A percentile compares a stretch with the other conserved stretches of the same genome.
These are phyloP conservation scores for Melanerpes aurifrons DNA, from an alignment of 2,113 vertebrate species.

Conservation along the genomic window DNA sequence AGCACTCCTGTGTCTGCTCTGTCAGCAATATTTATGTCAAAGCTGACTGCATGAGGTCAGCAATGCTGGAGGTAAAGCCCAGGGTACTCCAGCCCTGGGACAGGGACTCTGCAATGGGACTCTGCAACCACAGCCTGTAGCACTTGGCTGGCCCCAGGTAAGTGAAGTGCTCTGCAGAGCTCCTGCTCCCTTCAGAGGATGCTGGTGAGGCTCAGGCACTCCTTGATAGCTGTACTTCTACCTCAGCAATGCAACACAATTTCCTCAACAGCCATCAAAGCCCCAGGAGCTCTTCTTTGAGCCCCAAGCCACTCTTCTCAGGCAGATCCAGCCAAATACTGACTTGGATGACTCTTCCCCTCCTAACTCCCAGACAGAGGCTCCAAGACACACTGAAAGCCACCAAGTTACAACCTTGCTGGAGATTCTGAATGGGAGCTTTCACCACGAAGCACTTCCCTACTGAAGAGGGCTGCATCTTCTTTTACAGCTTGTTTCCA, in stretches of 20 bases:
- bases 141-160: background rate
- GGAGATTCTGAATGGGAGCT: background rate
- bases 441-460: background rate
- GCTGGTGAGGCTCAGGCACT: rapidly evolving
- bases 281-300: background rate
- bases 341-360: background rate
- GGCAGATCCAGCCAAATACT: background rate
- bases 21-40: background rate
- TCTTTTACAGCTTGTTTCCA: background rate
- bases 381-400: background rate
- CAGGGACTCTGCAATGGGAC: background rate
- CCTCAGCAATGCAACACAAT: background rate
- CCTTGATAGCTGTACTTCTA: background rate
- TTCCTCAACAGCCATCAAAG: background rate
- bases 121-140: background rate
- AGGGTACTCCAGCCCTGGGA: background rate
- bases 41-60: background rate
- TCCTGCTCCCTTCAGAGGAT: background rate
- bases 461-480: background rate
- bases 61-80: background rate
- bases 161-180: background rate
- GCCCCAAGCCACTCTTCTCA: background rate
- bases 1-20: background rate
- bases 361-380: background rate
- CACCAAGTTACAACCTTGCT: background rate